These are phyloP conservation scores for Procambarus virginalis DNA, from an alignment of 1,140 invertebrate genomes.

Conservation along the genomic window DNA sequence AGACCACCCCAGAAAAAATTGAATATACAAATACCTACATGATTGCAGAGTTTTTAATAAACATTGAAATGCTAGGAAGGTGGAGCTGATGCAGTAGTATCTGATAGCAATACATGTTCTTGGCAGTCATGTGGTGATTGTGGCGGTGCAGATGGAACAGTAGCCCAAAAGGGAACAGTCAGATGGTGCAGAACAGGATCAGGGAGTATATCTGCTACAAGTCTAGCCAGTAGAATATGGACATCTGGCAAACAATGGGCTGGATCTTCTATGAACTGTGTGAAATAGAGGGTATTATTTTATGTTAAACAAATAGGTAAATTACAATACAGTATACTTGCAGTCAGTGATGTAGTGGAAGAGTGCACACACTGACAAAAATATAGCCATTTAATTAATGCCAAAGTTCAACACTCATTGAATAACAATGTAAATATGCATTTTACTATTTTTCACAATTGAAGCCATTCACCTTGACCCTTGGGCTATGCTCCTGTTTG, in stretches of 20 bases:
- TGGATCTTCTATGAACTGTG: slow-evolving; percentile 53
- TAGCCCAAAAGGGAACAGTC: neutral
- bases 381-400: too few relatives aligned
- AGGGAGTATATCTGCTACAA: slow-evolving; percentile 36
- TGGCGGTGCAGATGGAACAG: neutral
- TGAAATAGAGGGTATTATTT: neutral
- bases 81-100: slow-evolving; percentile 28
- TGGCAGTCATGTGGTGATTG: neutral
- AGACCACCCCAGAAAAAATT: too few relatives aligned
- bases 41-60: neutral
- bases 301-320: neutral
- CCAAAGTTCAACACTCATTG: too few relatives aligned
- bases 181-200: slow-evolving; percentile 38
- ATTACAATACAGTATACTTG: too few relatives aligned
- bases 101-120: neutral
- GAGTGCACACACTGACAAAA: too few relatives aligned
- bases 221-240: slow-evolving; percentile 12
- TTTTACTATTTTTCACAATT: too few relatives aligned
- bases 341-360: too few relatives aligned
- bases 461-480: too few relatives aligned
- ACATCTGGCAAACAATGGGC: slow-evolving; percentile 39
- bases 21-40: too few relatives aligned
- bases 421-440: too few relatives aligned
- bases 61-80: slow-evolving; percentile 13
- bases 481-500: too few relatives aligned